Conservation (phyloP, 1,140 invertebrate genomes). For the Bombus soroeensis region DNA sequence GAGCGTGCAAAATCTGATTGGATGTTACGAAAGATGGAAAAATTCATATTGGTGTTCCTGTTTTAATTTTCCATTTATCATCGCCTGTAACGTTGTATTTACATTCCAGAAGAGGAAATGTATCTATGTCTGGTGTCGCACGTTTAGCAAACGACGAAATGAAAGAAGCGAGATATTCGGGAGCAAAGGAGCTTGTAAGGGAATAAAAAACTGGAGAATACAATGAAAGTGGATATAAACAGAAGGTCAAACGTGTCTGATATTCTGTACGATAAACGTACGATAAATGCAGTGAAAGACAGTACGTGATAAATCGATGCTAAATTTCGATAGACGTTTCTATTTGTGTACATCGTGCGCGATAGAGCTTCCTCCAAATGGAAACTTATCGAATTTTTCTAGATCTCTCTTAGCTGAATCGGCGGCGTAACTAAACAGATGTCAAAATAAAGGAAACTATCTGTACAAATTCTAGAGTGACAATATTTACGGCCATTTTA, state of each 20-base stretch:
- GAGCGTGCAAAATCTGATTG: not conserved
- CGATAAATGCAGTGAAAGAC: not conserved
- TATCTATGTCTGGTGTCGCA: not conserved
- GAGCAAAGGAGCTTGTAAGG: not conserved
- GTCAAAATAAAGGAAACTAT: not conserved
- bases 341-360: not conserved
- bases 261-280: not conserved
- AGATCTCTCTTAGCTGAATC: not conserved
- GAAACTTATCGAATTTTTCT: not conserved
- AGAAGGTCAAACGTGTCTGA: constrained; percentile 9
- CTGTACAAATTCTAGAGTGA: not conserved
- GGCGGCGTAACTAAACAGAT: not conserved
- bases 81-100: not conserved
- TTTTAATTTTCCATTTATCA: constrained; percentile 7
- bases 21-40: not conserved
- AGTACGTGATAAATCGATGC: constrained; percentile 11
- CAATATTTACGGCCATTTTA: no score
- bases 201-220: not conserved
- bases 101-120: not conserved
- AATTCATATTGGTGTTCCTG: not conserved
- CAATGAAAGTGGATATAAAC: not conserved
- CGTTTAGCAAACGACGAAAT: not conserved
- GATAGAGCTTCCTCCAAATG: not conserved
- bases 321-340: constrained; percentile 7
- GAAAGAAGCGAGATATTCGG: not conserved